Conservation (phyloP, 2,888 invertebrate genomes). For the Beris chalybata region DNA sequence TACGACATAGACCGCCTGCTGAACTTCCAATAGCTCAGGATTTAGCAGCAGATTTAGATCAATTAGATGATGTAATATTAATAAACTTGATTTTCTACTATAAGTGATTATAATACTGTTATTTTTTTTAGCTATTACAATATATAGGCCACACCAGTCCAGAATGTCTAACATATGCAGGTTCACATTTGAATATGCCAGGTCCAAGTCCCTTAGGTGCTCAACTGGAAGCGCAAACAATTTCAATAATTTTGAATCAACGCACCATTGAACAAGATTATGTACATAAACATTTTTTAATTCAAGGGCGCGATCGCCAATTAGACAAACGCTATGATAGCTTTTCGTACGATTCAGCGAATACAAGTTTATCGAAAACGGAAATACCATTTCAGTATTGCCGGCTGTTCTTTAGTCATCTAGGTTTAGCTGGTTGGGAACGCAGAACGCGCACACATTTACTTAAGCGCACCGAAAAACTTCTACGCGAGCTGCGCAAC, state of each 20-base stretch:
- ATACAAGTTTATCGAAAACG: constrained; percentile 58
- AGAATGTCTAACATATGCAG: constrained; percentile 71
- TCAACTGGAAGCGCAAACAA: constrained; percentile 81
- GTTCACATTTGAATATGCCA: constrained; percentile 75
- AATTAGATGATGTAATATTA: constrained; percentile 83
- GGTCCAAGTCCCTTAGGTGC: constrained; percentile 73
- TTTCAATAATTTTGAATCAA: constrained; percentile 82
- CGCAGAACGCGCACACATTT: constrained; percentile 82
- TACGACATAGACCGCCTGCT: constrained; percentile 72
- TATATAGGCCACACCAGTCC: constrained; percentile 92
- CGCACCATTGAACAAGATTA: constrained; percentile 81
- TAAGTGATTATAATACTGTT: constrained; percentile 28
- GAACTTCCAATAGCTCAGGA: constrained; percentile 79
- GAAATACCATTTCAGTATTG: constrained; percentile 79
- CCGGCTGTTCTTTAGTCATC: constrained; percentile 85
- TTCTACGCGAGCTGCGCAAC: constrained; percentile 88
- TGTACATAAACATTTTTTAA: constrained; percentile 54
- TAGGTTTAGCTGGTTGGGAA: constrained; percentile 90
- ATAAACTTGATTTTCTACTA: constrained; percentile 8
- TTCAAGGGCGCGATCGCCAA: constrained; percentile 11
- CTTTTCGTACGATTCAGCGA: constrained; percentile 57
- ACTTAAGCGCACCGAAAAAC: constrained; percentile 82
- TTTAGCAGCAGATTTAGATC: constrained; percentile 85
- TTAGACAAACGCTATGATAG: constrained; percentile 20
- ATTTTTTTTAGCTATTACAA: constrained; percentile 69